Percentiles rank a stretch among this genome's conserved stretches.
Conservation (phyloP, 2,888 invertebrate genomes). For the Myopa tessellatipennis region DNA sequence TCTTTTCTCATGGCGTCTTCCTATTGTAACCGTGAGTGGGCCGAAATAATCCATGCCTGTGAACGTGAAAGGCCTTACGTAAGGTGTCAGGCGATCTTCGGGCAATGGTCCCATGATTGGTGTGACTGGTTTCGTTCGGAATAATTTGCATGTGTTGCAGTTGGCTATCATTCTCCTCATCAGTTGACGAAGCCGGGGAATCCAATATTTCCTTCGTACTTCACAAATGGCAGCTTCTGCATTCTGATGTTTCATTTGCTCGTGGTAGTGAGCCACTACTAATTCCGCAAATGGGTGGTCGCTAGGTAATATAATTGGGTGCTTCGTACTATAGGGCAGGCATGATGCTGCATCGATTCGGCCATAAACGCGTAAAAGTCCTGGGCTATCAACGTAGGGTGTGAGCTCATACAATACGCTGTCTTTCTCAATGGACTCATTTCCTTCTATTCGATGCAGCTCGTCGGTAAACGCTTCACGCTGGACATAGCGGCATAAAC, state of each 20-base stretch:
- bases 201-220: slow-evolving; percentile 34
- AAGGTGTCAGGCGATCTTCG: slow-evolving; percentile 44
- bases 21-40: slow-evolving; percentile 45
- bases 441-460: slow-evolving; percentile 1
- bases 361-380: slow-evolving; percentile 26
- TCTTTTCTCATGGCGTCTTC: slow-evolving; percentile 45
- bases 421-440: not conserved
- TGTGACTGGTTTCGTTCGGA: slow-evolving; percentile 28
- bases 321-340: slow-evolving; percentile 22
- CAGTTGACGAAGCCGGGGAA: slow-evolving; percentile 13
- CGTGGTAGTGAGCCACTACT: slow-evolving; percentile 19
- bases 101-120: slow-evolving; percentile 47
- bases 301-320: slow-evolving; percentile 33
- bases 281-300: slow-evolving; percentile 25
- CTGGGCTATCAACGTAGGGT: slow-evolving; percentile 37
- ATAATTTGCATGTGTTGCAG: slow-evolving; percentile 32
- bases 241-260: slow-evolving; percentile 38
- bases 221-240: slow-evolving; percentile 34
- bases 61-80: slow-evolving; percentile 45
- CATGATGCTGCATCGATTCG: slow-evolving; percentile 35
- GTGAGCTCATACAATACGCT: slow-evolving; percentile 28
- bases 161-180: slow-evolving; percentile 27
- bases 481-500: slow-evolving; percentile 30
- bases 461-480: slow-evolving; percentile 30
- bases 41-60: slow-evolving; percentile 49